Percentiles rank a stretch among this genome's conserved stretches.
These are phyloP conservation scores for Botrylloides violaceus DNA, from an alignment of 23 tunicate species.

Conservation along the genomic window DNA sequence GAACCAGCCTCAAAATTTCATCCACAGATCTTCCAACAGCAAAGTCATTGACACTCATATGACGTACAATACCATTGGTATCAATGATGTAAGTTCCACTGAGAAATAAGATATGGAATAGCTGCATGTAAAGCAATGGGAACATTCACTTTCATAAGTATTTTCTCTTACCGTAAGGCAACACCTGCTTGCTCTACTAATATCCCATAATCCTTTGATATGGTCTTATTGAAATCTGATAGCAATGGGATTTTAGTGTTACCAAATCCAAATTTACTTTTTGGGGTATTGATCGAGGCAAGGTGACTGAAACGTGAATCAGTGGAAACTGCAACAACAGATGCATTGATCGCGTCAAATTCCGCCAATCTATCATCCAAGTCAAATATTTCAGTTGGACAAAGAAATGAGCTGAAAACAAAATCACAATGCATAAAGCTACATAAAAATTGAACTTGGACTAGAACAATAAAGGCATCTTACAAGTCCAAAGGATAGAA, in stretches of 20 bases:
- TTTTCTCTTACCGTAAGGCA: conserved; percentile 28
- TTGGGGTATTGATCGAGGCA: conserved; percentile 84
- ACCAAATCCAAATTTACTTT: conserved; percentile 81
- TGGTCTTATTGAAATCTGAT: conserved; percentile 56
- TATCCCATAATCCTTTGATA: conserved; percentile 84
- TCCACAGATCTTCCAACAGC: conserved; percentile 89
- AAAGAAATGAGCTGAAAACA: conserved; percentile 63
- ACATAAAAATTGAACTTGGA: not conserved
- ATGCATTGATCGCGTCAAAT: conserved; percentile 41
- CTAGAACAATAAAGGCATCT: conserved; percentile 3
- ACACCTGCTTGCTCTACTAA: conserved; percentile 79
- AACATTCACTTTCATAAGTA: not conserved
- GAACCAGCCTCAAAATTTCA: conserved; percentile 70
- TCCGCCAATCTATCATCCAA: conserved; percentile 60
- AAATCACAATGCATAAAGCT: not conserved
- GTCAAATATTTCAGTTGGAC: conserved; percentile 90
- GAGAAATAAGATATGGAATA: not conserved
- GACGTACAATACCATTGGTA: conserved; percentile 59
- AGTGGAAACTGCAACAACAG: conserved; percentile 67
- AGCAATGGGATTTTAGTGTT: conserved; percentile 64
- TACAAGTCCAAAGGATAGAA: conserved; percentile 92
- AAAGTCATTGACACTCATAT: conserved; percentile 63
- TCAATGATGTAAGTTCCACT: conserved; percentile 88
- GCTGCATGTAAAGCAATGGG: too few species aligned
- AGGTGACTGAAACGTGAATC: conserved; percentile 91